phyloP scores from a whole-genome alignment of 2,797 vertebrate species.

The Falco rusticolus region DNA sequence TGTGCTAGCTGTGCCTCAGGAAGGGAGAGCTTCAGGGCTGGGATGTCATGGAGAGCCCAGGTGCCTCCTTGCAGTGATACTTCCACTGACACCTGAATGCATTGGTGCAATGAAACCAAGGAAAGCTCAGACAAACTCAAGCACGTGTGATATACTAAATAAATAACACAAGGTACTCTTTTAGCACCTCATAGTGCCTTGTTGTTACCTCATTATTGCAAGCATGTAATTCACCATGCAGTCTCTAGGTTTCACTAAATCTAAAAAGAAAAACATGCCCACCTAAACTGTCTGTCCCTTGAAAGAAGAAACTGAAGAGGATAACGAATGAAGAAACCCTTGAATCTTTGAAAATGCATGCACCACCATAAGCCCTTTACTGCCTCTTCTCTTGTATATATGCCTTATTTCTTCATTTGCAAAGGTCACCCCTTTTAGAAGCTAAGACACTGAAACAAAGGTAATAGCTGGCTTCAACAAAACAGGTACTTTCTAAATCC shows the following conservation, averaged over 20 bases:
- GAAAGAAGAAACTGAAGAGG: slow-evolving; percentile 2
- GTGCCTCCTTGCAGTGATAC: not conserved
- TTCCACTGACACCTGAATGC: not conserved
- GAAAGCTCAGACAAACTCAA: not conserved
- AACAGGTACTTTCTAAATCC: slow-evolving; percentile 17
- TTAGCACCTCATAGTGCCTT: not conserved
- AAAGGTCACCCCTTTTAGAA: slow-evolving; percentile 57
- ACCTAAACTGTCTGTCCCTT: not conserved
- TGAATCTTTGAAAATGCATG: not conserved
- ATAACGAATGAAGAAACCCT: slow-evolving; percentile 48
- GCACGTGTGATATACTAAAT: not conserved
- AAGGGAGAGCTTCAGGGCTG: not conserved
- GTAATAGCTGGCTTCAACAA: not conserved
- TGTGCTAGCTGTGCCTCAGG: not conserved
- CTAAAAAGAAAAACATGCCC: slow-evolving; percentile 5
- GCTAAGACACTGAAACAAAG: slow-evolving; percentile 11
- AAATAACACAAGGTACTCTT: not conserved
- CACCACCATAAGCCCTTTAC: not conserved
- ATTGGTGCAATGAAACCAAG: not conserved
- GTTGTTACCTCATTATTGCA: not conserved
- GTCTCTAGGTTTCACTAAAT: slow-evolving; percentile 11
- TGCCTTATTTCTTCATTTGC: slow-evolving; percentile 55
- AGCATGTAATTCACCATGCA: not conserved
- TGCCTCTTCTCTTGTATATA: not conserved
- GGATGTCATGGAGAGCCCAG: not conserved